Evolutionary conservation across 1,140 invertebrate genomes (phyloP).

Genomic region (Harlomillsia oculata): DNA sequence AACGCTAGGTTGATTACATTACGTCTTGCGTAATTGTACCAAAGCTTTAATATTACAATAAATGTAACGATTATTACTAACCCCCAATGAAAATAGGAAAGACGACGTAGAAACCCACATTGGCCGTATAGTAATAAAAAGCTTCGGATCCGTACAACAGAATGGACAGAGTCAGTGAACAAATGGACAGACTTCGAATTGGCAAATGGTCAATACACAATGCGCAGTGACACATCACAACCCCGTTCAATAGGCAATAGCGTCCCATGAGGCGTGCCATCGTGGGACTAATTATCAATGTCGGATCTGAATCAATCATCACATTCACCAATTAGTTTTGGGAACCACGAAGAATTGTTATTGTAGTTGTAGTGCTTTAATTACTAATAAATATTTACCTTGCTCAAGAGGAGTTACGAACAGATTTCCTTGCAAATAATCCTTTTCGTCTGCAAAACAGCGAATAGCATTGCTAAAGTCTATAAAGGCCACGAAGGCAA

Average conservation of each 20-base stretch:
- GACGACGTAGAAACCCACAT: conserved; percentile 29
- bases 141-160: conserved; percentile 32
- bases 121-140: conserved; percentile 33
- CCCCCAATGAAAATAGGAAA: conserved; percentile 31
- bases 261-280: conserved; percentile 27
- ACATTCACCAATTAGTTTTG: not conserved
- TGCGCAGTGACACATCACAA: conserved; percentile 33
- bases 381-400: conserved; percentile 11
- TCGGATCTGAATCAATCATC: too few species aligned
- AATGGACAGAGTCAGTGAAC: conserved; percentile 23
- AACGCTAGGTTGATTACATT: not conserved
- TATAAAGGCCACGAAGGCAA: conserved; percentile 35
- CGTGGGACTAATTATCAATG: conserved; percentile 12
- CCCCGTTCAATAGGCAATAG: conserved; percentile 29
- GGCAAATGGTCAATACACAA: conserved; percentile 33
- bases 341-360: not conserved
- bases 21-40: too few species aligned
- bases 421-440: conserved; percentile 20
- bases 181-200: conserved; percentile 28
- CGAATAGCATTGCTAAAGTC: conserved; percentile 29
- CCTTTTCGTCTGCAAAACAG: conserved; percentile 33
- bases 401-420: too few species aligned
- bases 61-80: conserved; percentile 6
- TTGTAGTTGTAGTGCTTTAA: not conserved
- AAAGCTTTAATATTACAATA: not conserved